phyloP scores from a whole-genome alignment of 23 tunicate species.

The Oikopleura vanhoeffeni region DNA sequence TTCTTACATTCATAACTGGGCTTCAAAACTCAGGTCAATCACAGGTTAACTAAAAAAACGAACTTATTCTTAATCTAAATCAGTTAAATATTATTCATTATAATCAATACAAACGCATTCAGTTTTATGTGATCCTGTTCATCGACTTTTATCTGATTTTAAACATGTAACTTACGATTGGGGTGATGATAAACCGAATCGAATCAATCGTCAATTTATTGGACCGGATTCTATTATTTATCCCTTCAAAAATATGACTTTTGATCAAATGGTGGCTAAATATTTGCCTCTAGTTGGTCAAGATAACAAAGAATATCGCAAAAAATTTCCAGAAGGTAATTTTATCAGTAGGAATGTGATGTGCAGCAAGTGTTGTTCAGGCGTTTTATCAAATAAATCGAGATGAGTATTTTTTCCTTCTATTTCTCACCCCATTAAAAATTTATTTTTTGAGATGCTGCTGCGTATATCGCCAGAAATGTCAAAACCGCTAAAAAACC shows the following conservation, averaged over 20 bases:
- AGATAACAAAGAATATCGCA: neutral
- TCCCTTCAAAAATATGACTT: slow-evolving; percentile 2
- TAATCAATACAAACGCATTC: too few relatives aligned
- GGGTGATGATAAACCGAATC: neutral
- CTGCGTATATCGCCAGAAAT: too few relatives aligned
- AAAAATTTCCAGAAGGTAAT: neutral
- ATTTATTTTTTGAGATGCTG: neutral
- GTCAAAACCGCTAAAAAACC: too few relatives aligned
- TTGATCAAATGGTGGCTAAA: slow-evolving; percentile 11
- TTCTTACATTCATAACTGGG: neutral
- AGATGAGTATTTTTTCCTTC: too few relatives aligned
- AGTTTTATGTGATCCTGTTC: neutral
- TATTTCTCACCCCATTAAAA: neutral
- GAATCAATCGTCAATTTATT: neutral
- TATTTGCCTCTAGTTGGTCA: neutral
- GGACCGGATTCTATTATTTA: neutral
- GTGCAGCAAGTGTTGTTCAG: too few relatives aligned
- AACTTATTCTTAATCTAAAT: too few relatives aligned
- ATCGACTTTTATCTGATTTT: neutral
- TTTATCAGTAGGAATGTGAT: too few relatives aligned
- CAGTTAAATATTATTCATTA: too few relatives aligned
- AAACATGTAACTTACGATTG: slow-evolving; percentile 2
- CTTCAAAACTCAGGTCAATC: neutral
- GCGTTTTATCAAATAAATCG: too few relatives aligned
- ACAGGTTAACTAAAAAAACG: too few relatives aligned